Evolutionary conservation across 2,888 invertebrate species (phyloP), one percentile per base, ranked within the genome.

Genomic region (Timandra comae): DNA sequence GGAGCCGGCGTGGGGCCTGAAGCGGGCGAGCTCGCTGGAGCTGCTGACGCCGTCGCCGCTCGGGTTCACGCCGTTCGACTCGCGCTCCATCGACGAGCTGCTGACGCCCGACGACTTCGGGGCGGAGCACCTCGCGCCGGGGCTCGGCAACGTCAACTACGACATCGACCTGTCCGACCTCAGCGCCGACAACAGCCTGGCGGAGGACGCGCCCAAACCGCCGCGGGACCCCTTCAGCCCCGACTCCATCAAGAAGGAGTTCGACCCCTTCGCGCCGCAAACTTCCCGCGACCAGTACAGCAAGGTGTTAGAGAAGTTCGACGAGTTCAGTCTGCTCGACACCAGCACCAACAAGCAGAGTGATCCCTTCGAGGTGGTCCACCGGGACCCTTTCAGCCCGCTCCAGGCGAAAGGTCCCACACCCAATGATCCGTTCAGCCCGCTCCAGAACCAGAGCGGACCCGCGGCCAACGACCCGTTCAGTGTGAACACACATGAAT

Each of bases 81-180:
- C 88, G 0, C 70, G 86, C 27, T 89, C 89, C 0, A 68, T 89
- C 7, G 90, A 90, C 38, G 88, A 88, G 34, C 48, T 87, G 33
- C 77, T 87, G 51, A 89, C 90, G 0, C 89, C 90, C 0, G 91
- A 91, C 30, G 90, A 91, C 19, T 86, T 77, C 29, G 79, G 66
- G 0, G 50, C 70, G 0, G 87, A 88, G 4, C 87, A 88, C 36
- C 71, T 89, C 20, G 81, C 87, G 0, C 87, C 90, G 7, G 90
- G 90, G 0, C 64, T 93, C 12, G 89, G 90, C 12, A 90, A 91
- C 53, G 89, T 93, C 7, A 92, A 92, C 63, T 93, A 93, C 46
- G 93, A 93, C 49, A 91, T 93, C 34, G 92, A 93, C 64, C 76
- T 92, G 36, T 92, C 92, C 2, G 93, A 93, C 66, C 76, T 91